Evolutionary conservation across 2,113 vertebrate species (phyloP).

Genomic region (Indicator indicator): DNA sequence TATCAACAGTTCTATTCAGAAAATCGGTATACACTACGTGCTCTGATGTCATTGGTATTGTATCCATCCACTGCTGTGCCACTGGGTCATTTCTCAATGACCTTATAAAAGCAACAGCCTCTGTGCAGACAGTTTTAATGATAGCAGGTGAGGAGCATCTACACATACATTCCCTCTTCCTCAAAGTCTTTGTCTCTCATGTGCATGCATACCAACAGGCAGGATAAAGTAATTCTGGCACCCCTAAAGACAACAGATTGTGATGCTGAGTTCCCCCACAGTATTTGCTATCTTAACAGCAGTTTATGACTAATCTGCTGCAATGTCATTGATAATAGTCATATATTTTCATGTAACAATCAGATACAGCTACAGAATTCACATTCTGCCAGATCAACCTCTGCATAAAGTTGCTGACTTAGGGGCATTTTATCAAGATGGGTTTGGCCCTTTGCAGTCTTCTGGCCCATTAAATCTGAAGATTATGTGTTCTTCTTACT

Average conservation of each 20-base stretch:
- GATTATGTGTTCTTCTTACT: constrained; percentile 44
- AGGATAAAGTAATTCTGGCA: neutral
- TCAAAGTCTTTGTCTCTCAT: neutral
- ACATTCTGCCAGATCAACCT: neutral
- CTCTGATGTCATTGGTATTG: fast-evolving
- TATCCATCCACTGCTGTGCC: neutral
- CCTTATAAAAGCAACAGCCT: neutral
- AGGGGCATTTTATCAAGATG: constrained; percentile 13
- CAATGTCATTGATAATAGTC: neutral
- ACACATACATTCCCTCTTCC: neutral
- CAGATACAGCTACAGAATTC: neutral
- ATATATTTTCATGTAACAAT: neutral
- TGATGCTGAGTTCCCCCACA: neutral
- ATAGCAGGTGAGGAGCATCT: neutral
- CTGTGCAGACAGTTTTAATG: neutral
- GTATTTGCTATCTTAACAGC: neutral
- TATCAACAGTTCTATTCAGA: neutral
- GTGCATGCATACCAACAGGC: neutral
- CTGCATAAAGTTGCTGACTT: constrained; percentile 34
- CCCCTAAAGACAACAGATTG: neutral
- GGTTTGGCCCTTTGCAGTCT: constrained; percentile 48
- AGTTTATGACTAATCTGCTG: neutral
- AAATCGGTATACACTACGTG: neutral
- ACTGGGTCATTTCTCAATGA: neutral
- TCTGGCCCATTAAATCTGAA: constrained; percentile 61